Evolutionary conservation across 1,140 invertebrate genomes (phyloP), one percentile per base, ranked within the genome.

Genomic region (Helicorthomorpha holstii): DNA sequence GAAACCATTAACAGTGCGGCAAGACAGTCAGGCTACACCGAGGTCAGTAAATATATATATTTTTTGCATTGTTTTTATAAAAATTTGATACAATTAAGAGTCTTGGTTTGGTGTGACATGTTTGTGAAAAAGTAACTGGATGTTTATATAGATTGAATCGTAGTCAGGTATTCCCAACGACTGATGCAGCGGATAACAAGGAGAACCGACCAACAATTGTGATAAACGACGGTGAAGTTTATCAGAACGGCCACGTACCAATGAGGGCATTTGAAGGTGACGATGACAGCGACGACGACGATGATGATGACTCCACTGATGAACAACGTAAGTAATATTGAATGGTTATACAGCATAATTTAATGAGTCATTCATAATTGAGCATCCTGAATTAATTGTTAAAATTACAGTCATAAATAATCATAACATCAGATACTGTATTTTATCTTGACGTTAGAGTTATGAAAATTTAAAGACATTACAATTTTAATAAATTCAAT

Each of bases 251-350:
- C 29, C 29, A 34, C 29, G 29, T 34, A 7, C 29, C 29, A 34
- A 34, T 34, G 16, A 34, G 29, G 29, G 29, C 29, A 34, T 34
- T 34, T 34, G 7, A 34, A 34, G 29, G 16, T 34, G 29, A 34
- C 29, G 29, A 34, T 34, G 29, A 34, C 29, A 16, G 84, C 60
- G 81, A 81, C 29, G 29, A 84, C 60, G 81, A 81, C 54, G 57
- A 58, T 41, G 75, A 77, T 44, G 74, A 77, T 53, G 80, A 79
- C 61, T 69, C 41, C 16, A 7, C 16, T 7, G 29, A 34, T 16
- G 29, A 34, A 34, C 29, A 34, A 34, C 29, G 29, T 34, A 16
- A 34, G 29, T 16, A 34, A 34, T 7, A 7, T 7, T 7, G 16
- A 34, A 7, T 34, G 7, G 29, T 34, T 34, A 34, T n/a, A n/a